Base-by-base conservation (phyloP, 2,888 invertebrate genomes). In the Agriopis marginaria region DNA sequence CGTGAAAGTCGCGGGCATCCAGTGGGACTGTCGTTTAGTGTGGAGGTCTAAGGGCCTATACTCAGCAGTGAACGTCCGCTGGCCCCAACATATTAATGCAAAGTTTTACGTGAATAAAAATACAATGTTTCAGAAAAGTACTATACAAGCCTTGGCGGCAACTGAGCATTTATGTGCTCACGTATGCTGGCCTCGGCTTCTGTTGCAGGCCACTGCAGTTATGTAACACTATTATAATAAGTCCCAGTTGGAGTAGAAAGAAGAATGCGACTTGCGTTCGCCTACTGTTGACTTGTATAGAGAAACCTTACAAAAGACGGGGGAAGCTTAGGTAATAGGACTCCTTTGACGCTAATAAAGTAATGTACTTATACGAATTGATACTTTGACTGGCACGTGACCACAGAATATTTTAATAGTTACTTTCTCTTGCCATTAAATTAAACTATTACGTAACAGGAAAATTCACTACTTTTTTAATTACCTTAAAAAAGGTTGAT, bases 241-340 rank as follows among this genome's bases (percentile, higher is more conserved):
- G 5, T 32, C 4, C 32, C 32, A 32, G 32, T 54, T 54, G 53
- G 3, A 39, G 9, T n/a, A 40, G 3, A 40, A 14, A 40, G 7
- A 49, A 0, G 9, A 10, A 49, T 14, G 4, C 39, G 5, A 23
- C 23, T 23, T 59, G 23, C 47, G 45, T 45, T 42, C 12, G 17
- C 56, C 59, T 51, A 44, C 63, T 58, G 60, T 63, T 17, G 40
- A 61, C 56, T 50, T 63, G 42, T 47, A 53, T 12, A 71, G 63
- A 17, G 76, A 76, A 76, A 64, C 76, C 76, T 11, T 75, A 74
- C 23, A 56, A 76, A 51, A 14, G 62, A 53, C 58, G 11, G 39
- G 50, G 45, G 70, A 17, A 63, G 50, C 47, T 70, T 63, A 66
- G 67, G 71, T 74, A 73, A 73, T 61, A 66, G 61, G 66, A 75